Evolutionary conservation across 2,888 invertebrate species (phyloP).

Genomic region (Acronicta psi): DNA sequence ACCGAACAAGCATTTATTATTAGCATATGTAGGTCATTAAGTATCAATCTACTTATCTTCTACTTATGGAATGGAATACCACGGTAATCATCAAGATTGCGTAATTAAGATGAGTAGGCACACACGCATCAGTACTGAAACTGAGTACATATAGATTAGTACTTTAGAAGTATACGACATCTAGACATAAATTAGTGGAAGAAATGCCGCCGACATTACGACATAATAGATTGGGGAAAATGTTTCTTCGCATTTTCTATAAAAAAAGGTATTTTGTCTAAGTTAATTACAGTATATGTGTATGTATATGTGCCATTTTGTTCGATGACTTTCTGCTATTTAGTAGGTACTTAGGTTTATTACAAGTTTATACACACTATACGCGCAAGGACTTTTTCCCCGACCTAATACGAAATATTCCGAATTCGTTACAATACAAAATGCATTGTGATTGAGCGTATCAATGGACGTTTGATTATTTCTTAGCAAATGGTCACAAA

Average conservation of each 20-base stretch:
- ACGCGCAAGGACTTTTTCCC: slow-evolving; percentile 10
- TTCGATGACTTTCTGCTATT: no score
- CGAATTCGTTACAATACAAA: slow-evolving; percentile 3
- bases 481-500: slow-evolving; percentile 26
- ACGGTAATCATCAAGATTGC: slow-evolving; percentile 40
- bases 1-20: slow-evolving; percentile 10
- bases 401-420: not conserved
- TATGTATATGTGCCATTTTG: no score
- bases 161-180: slow-evolving; percentile 14
- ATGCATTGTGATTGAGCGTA: slow-evolving; percentile 22
- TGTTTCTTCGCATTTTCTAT: no score
- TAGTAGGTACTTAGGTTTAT: no score
- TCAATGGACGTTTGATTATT: slow-evolving; percentile 23
- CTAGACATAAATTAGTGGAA: slow-evolving; percentile 12
- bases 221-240: no score
- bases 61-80: no score
- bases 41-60: slow-evolving; percentile 29
- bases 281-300: no score
- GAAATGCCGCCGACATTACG: no score
- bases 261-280: no score
- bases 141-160: slow-evolving; percentile 10
- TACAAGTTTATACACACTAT: no score
- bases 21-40: slow-evolving; percentile 47
- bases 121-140: slow-evolving; percentile 20
- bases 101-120: slow-evolving; percentile 28